Evolutionary conservation across 2,797 vertebrate species (phyloP), one percentile per base, ranked within the genome.

Genomic region (Apogon hyalosoma): DNA sequence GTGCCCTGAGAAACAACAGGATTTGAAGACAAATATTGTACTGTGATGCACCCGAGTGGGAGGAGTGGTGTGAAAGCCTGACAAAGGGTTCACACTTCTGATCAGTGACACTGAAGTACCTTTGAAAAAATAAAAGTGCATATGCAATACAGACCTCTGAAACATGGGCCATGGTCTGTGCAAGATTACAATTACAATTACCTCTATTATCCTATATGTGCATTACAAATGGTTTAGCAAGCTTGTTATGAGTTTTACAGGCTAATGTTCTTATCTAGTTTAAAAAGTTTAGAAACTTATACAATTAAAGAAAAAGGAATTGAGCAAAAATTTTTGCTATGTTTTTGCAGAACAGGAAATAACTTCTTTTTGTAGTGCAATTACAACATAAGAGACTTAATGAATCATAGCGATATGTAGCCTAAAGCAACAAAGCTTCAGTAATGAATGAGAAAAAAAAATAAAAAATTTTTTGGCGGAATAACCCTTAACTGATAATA

Each of bases 331-430:
- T 13, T 5, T 69, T 83, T 74, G 55, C 65, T 75, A 71, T 56
- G 48, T 43, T 74, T 77, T 49, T 15, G 53, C 11, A 14, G 63
- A 67, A 62, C 13, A 48, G 13, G 49, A 75, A 69, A 56, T 54
- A 59, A 67, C 80, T 69, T 43, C 49, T 36, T 60, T 80, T 55
- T 48, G 6, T 40, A 15, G 36, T 19, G 61, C 49, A 73, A 87
- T 80, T 84, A 79, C 68, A 84, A 75, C 79, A n/a, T 60, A 67
- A 82, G 59, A 13, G 40, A 56, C 18, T 47, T 55, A 71, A 85
- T 74, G 69, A 82, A 84, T 72, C 59, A 57, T 28, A 40, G 47
- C 10, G 2, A 21, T 0, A 13, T 63, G 49, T 73, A 59, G 53
- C 59, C 73, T 28, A 79, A 42, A 47, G 45, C 19, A 71, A 74